phyloP scores from a whole-genome alignment of 2,797 vertebrate species.

The Enteromius fasciolatus region DNA sequence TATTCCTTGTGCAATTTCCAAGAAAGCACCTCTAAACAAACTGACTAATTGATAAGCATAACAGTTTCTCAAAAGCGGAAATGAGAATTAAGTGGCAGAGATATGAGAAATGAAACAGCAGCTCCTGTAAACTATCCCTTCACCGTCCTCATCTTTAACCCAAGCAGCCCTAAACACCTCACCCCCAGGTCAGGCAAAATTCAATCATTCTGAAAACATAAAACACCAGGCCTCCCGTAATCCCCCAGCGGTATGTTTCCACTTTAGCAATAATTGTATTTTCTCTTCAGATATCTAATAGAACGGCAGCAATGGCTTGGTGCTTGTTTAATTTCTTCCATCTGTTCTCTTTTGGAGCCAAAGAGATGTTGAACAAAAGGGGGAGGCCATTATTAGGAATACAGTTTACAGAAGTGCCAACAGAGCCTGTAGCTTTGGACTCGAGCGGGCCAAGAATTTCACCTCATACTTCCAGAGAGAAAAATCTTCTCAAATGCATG shows the following conservation, averaged over 20 bases:
- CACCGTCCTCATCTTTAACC: conserved; percentile 41
- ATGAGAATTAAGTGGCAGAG: conserved; percentile 15
- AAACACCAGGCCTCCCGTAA: conserved; percentile 55
- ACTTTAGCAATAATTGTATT: conserved; percentile 76
- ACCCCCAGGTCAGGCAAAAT: conserved; percentile 47
- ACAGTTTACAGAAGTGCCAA: conserved; percentile 70
- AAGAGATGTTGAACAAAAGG: conserved; percentile 70
- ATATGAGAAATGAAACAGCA: conserved; percentile 31
- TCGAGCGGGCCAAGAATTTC: conserved; percentile 28
- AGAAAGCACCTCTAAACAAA: conserved; percentile 15
- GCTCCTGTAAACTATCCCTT: conserved; percentile 28
- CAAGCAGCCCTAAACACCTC: conserved; percentile 44
- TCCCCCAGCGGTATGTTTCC: conserved; percentile 73
- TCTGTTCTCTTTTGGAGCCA: conserved; percentile 72
- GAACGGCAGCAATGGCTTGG: conserved; percentile 67
- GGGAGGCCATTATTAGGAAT: conserved; percentile 74
- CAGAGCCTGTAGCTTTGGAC: conserved; percentile 49
- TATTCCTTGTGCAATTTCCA: neutral
- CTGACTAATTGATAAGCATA: neutral
- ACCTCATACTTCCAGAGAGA: conserved; percentile 31
- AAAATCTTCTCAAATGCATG: neutral
- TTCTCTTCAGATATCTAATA: conserved; percentile 74
- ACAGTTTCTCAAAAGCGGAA: conserved; percentile 5
- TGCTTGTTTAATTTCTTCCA: conserved; percentile 74
- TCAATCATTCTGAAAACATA: conserved; percentile 53